These are phyloP conservation scores for Ascaphus truei DNA, from an alignment of 2,113 vertebrate genomes.

Conservation along the genomic window DNA sequence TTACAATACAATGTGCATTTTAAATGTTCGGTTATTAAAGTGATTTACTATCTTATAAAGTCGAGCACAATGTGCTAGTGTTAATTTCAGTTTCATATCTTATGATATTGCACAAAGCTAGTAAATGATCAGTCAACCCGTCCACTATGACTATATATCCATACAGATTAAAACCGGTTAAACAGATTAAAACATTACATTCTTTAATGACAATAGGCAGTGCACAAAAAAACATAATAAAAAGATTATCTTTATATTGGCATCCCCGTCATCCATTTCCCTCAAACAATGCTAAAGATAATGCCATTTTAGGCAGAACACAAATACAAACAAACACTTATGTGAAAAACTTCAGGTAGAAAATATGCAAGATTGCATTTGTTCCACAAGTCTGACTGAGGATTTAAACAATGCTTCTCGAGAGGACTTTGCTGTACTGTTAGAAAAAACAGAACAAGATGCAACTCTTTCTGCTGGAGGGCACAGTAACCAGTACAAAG, in stretches of 20 bases:
- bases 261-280: conserved; percentile 12
- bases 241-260: background rate
- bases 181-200: conserved; percentile 53
- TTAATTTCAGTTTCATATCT: conserved; percentile 53
- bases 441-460: too few relatives aligned
- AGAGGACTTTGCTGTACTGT: too few relatives aligned
- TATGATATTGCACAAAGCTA: conserved; percentile 82
- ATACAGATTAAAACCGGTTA: too few relatives aligned
- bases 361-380: too few relatives aligned
- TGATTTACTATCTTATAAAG: conserved; percentile 50
- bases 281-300: conserved; percentile 50
- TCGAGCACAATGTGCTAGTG: conserved; percentile 56
- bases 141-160: conserved; percentile 46
- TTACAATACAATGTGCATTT: conserved; percentile 69
- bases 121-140: conserved; percentile 59
- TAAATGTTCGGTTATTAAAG: conserved; percentile 57
- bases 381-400: too few relatives aligned
- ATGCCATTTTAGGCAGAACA: conserved; percentile 52
- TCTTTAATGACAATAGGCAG: conserved; percentile 22
- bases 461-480: too few relatives aligned
- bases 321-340: too few relatives aligned
- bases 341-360: too few relatives aligned
- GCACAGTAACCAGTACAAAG: too few relatives aligned
- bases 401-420: too few relatives aligned
- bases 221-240: conserved; percentile 41